Evolutionary conservation across 2,888 invertebrate species (phyloP), one percentile per base, ranked within the genome.

Genomic region (Apamea anceps): DNA sequence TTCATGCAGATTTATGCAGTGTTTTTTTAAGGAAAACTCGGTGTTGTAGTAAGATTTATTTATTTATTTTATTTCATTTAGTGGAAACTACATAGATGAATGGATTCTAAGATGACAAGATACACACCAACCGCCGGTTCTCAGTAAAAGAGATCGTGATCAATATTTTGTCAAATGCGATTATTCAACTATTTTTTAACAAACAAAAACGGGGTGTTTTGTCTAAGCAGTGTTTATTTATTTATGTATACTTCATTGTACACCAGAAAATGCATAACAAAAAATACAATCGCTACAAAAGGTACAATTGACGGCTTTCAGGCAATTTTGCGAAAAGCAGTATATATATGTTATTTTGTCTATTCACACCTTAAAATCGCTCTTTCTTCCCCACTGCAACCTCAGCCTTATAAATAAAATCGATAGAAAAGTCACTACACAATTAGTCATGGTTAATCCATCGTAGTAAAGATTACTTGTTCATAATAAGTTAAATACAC

Each of bases 391-490:
- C 13, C 15, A 66, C 65, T 10, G 21, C 54, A 67, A 15, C 18
- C 68, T 2, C 42, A 28, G 6, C 65, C 42, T 57, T 21, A 28
- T 1, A 68, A 72, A 70, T 63, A 42, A 28, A 66, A 73, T 66
- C 67, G 2, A 45, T n/a, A 12, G 32, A 68, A 62, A 75, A 51
- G 15, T 75, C 37, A 71, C 25, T n/a, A 70, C 18, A 75, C 45
- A 65, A 75, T 83, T 74, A 75, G 37, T 75, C 42, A 63, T n/a
- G 42, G 54, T n/a, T 60, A 71, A 54, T 28, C 45, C 18, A 28
- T 45, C 42, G 51, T 32, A 45, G 60, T 65, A 84, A 83, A 76
- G 68, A 86, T 72, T 75, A 66, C 75, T 75, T 28, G 78, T 37
- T 71, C 60, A 13, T 74, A 72, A 78, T 75, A 75, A 73, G 71